phyloP scores from a whole-genome alignment of 2,797 vertebrate species.

The Trachurus trachurus region DNA sequence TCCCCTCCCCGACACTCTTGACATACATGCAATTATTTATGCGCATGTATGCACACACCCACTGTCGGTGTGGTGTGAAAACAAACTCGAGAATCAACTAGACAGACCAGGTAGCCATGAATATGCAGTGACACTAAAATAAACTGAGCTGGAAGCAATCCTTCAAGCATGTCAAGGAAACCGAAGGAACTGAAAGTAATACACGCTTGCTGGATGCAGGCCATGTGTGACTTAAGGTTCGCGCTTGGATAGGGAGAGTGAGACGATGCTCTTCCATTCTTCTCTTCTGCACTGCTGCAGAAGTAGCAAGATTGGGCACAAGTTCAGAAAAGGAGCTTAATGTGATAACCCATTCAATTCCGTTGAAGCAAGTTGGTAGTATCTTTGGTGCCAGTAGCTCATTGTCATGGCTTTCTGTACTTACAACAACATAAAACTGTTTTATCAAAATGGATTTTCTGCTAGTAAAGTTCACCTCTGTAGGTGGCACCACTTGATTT shows the following conservation, averaged over 20 bases:
- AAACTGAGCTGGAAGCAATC: conserved; percentile 87
- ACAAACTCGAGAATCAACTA: conserved; percentile 84
- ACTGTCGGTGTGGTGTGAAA: conserved; percentile 47
- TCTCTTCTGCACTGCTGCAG: conserved; percentile 20
- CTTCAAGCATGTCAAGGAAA: conserved; percentile 80
- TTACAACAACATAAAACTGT: too few relatives aligned
- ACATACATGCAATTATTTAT: conserved; percentile 43
- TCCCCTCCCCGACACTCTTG: conserved; percentile 28
- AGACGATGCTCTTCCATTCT: conserved; percentile 42
- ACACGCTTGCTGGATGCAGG: conserved; percentile 75
- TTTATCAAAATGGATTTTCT: background rate
- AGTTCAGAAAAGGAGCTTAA: background rate
- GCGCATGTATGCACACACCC: conserved; percentile 40
- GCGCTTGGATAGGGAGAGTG: conserved; percentile 49
- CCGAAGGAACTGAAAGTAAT: conserved; percentile 79
- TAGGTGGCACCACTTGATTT: background rate
- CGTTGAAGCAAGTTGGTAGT: background rate
- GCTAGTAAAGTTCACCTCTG: background rate
- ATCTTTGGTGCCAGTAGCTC: background rate
- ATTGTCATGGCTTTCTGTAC: background rate
- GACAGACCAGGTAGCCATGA: conserved; percentile 84
- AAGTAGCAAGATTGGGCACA: background rate
- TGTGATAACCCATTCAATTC: background rate
- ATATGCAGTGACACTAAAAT: conserved; percentile 82
- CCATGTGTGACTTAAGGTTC: conserved; percentile 82